Evolutionary conservation across 2,888 invertebrate genomes (phyloP).

Genomic region (Dilophus febrilis): DNA sequence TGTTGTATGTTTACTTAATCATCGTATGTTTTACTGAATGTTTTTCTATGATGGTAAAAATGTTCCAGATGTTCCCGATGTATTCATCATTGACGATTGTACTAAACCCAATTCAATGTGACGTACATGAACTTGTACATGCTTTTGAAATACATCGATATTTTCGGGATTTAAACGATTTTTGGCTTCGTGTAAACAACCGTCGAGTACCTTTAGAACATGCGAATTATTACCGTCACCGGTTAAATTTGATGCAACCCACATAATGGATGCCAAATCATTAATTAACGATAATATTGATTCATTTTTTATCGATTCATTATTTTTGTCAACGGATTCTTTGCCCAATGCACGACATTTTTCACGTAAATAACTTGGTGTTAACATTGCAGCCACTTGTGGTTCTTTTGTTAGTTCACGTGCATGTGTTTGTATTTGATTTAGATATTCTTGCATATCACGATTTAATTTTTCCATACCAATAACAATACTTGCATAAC

Average conservation of each 20-base stretch:
- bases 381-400: constrained; percentile 69
- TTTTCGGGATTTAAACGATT: constrained; percentile 58
- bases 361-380: constrained; percentile 74
- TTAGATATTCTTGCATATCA: constrained; percentile 70
- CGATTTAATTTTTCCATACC: constrained; percentile 82
- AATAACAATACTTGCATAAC: constrained; percentile 74
- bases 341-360: constrained; percentile 73
- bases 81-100: not conserved
- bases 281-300: constrained; percentile 64
- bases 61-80: no score
- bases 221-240: constrained; percentile 77
- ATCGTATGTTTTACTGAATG: no score
- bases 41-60: no score
- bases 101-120: constrained; percentile 62
- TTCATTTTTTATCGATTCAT: constrained; percentile 38
- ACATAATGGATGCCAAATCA: constrained; percentile 73
- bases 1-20: no score
- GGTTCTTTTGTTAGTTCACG: constrained; percentile 79
- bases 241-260: constrained; percentile 31
- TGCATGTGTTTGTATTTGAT: constrained; percentile 68
- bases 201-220: constrained; percentile 77
- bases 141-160: constrained; percentile 64
- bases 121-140: constrained; percentile 82
- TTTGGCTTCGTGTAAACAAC: constrained; percentile 80
- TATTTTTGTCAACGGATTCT: constrained; percentile 58